Percentiles rank a stretch among this genome's conserved stretches.
Conservation (phyloP, 2,888 invertebrate genomes). For the Epinotia demarniana region DNA sequence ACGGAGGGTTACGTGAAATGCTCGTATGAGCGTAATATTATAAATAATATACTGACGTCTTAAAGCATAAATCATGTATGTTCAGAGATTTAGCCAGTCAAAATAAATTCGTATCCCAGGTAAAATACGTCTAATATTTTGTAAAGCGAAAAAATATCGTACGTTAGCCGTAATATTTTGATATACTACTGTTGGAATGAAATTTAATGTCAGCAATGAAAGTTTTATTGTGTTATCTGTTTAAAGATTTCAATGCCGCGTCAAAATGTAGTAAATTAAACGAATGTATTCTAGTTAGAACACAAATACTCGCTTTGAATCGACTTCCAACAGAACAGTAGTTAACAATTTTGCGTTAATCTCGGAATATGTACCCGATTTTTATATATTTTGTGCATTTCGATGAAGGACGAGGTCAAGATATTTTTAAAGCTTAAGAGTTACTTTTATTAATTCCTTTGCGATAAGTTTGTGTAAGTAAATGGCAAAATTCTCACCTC, state of each 20-base stretch:
- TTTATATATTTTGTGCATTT: too few species aligned
- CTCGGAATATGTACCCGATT: too few species aligned
- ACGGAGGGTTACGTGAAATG: constrained; percentile 34
- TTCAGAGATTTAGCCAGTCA: not conserved
- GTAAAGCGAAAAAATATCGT: not conserved
- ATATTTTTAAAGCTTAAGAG: too few species aligned
- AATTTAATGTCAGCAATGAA: constrained; percentile 27
- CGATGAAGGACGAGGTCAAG: too few species aligned
- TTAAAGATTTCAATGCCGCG: constrained; percentile 17
- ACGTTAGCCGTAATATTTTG: not conserved
- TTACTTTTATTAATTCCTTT: too few species aligned
- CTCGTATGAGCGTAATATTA: constrained; percentile 35
- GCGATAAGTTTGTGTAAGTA: too few species aligned
- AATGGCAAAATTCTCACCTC: too few species aligned
- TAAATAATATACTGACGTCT: constrained; percentile 37
- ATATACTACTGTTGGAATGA: constrained; percentile 22
- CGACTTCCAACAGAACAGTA: not conserved
- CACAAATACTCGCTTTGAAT: not conserved
- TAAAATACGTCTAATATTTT: constrained; percentile 1
- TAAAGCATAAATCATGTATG: constrained; percentile 11
- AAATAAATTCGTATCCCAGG: constrained; percentile 9
- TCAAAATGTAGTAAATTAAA: constrained; percentile 5
- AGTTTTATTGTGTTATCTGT: constrained; percentile 4
- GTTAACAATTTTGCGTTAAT: too few species aligned
- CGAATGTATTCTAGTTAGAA: not conserved